A percentile compares a stretch with the other conserved stretches of the same genome.
Conservation (phyloP, 2,888 invertebrate species). For the Acronicta aceris region DNA sequence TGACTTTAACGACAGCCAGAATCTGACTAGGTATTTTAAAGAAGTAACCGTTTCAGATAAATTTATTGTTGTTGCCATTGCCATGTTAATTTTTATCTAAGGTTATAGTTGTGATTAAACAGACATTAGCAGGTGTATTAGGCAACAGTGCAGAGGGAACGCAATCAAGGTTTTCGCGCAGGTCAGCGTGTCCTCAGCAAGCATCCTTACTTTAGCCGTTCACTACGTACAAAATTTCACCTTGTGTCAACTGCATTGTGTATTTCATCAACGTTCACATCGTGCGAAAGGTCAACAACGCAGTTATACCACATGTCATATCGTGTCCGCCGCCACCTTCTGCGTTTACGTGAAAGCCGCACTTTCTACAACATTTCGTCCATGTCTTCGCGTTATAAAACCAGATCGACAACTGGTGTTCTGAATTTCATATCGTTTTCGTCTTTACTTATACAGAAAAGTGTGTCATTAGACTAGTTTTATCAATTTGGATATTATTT, state of each 20-base stretch:
- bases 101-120: constrained; percentile 56
- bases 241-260: constrained; percentile 78
- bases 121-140: constrained; percentile 58
- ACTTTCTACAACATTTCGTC: constrained; percentile 56
- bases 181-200: constrained; percentile 73
- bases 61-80: constrained; percentile 47
- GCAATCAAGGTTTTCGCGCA: constrained; percentile 69
- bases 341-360: constrained; percentile 55
- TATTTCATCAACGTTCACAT: constrained; percentile 71
- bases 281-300: constrained; percentile 69
- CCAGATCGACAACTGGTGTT: constrained; percentile 41
- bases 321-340: constrained; percentile 48
- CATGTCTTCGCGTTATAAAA: constrained; percentile 36
- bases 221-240: constrained; percentile 82
- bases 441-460: constrained; percentile 29
- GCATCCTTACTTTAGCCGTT: constrained; percentile 79
- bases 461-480: constrained; percentile 18
- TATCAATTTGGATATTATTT: background rate
- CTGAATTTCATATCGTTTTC: constrained; percentile 47
- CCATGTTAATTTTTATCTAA: constrained; percentile 55
- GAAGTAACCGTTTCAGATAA: constrained; percentile 37
- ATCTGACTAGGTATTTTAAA: constrained; percentile 38
- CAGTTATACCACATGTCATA: constrained; percentile 62
- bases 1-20: constrained; percentile 18
- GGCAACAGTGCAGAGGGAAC: constrained; percentile 70